A percentile compares a stretch with the other conserved stretches of the same genome.
Evolutionary conservation across 2,888 invertebrate species (phyloP).

Genomic region (Drosophila incognita): DNA sequence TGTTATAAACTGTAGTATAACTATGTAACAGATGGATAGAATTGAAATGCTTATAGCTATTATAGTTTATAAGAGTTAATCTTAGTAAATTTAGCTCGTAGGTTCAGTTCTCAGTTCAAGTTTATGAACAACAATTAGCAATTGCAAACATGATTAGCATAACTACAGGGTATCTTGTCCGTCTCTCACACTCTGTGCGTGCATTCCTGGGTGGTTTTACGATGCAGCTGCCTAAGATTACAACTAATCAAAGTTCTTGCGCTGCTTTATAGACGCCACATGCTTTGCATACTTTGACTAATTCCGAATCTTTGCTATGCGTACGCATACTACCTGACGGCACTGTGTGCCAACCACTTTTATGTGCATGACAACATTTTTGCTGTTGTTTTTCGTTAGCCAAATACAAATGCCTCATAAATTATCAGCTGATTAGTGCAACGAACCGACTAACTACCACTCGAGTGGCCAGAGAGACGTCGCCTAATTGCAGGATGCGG

Average conservation of each 20-base stretch:
- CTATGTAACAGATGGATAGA: neutral
- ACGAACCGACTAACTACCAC: conserved; percentile 52
- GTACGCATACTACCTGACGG: conserved; percentile 3
- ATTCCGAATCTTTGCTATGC: conserved; percentile 40
- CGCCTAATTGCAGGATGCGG: conserved; percentile 54
- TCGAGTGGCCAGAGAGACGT: conserved; percentile 19
- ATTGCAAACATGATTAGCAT: neutral
- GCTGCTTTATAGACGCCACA: conserved; percentile 48
- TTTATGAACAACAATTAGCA: neutral
- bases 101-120: neutral
- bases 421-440: conserved; percentile 76
- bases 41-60: fast-evolving
- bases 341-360: conserved; percentile 10
- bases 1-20: no score
- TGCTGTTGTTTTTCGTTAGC: conserved; percentile 32
- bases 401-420: conserved; percentile 68
- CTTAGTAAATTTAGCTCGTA: fast-evolving
- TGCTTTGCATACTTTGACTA: conserved; percentile 70
- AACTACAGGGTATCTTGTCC: conserved; percentile 2
- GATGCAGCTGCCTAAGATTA: conserved; percentile 62
- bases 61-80: neutral
- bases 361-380: conserved; percentile 47
- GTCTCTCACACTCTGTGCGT: neutral
- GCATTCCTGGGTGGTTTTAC: conserved; percentile 48
- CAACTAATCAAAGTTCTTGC: conserved; percentile 67